Base-by-base conservation (phyloP, 2,797 vertebrate species). In the Streptopelia turtur region DNA sequence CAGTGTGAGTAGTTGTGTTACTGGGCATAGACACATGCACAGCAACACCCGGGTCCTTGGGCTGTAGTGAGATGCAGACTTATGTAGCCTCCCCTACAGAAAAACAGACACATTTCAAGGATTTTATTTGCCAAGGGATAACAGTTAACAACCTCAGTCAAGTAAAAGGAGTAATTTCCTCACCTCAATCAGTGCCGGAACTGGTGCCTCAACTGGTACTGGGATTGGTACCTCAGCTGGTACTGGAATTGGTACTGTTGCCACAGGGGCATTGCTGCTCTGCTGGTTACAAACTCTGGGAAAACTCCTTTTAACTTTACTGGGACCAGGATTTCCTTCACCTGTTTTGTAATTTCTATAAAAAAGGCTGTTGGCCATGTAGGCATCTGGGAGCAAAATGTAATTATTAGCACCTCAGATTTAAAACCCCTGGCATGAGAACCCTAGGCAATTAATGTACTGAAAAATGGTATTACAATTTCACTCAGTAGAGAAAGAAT, bases 401-500 rank as follows among this genome's bases (percentile, higher is more conserved):
- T 86, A 90, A 66, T 83, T 88, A 84, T 89, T 50, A 25, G 43
- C 37, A 56, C 33, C 68, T 79, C 74, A 63, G 65, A 84, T 91
- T 95, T 93, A 70, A 80, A 87, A 90, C 25, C 5, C 22, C 7
- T 31, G 79, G 50, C 79, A 30, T 33, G 55, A 87, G 60, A 86
- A 57, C 5, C 39, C 25, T 66, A 79, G 75, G 18, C 53, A 83
- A 70, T 82, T 68, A 88, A 65, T 59, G 37, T 39, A 39, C 53
- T 81, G 53, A 72, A 76, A 81, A 94, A 39, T 16, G 12, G 7
- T 55, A 13, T 30, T 90, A 39, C 14, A 39, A 2, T 87, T 82
- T 90, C 78, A 84, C 49, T 96, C 93, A 91, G 60, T 22, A 85
- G 55, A 76, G 59, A 64, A 91, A 90, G 89, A 53, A 91, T 96